phyloP scores from a whole-genome alignment of 2,113 vertebrate genomes.

The Boulengeromyrus knoepffleri region DNA sequence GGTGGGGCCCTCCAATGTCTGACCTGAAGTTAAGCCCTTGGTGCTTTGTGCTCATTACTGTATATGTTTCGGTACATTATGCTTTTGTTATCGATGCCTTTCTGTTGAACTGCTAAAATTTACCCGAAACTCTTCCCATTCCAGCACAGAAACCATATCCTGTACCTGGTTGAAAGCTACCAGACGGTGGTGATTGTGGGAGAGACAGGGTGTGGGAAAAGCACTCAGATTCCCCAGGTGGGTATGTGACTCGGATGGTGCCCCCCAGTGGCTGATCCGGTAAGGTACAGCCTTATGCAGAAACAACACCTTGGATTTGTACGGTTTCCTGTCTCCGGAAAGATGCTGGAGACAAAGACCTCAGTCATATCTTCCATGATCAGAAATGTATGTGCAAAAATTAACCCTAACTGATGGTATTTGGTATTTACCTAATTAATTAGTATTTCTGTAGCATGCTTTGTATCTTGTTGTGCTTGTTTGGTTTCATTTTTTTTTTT shows the following conservation, averaged over 20 bases:
- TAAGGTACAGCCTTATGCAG: neutral
- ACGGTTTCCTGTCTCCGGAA: neutral
- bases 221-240: constrained; percentile 93
- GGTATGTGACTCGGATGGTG: constrained; percentile 19
- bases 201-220: constrained; percentile 96
- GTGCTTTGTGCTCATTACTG: neutral
- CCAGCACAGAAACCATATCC: constrained; percentile 95
- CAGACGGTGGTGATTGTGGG: constrained; percentile 93
- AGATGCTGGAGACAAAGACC: neutral
- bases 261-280: neutral
- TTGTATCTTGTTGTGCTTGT: neutral
- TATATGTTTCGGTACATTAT: neutral
- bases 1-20: no score
- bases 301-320: neutral
- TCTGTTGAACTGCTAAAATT: neutral
- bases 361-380: neutral
- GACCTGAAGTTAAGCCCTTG: no score
- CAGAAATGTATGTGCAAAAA: neutral
- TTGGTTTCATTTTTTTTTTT: neutral
- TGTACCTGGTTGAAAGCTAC: constrained; percentile 88
- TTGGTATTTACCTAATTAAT: neutral
- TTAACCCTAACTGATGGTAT: neutral
- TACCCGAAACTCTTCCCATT: neutral
- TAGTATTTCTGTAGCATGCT: neutral
- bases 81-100: neutral